A percentile compares a stretch with the other conserved stretches of the same genome.
Conservation (phyloP, 2,888 invertebrate genomes). For the Acanthosepion pharaonis region DNA sequence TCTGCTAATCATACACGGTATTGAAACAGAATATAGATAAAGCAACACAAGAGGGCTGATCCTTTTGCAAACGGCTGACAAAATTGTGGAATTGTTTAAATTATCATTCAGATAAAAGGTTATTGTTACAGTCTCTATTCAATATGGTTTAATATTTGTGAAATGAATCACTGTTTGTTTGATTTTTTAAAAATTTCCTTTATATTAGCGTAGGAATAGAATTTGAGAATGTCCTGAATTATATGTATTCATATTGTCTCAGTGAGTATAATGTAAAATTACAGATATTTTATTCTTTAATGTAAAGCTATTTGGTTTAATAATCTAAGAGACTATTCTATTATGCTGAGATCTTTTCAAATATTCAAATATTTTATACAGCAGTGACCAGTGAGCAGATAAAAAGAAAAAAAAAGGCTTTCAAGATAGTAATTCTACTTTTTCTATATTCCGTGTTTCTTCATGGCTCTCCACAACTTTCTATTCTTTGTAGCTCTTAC, state of each 20-base stretch:
- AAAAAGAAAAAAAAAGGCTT: no score
- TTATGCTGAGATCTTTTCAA: no score
- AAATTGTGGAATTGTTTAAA: not conserved
- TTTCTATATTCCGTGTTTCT: no score
- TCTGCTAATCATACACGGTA: not conserved
- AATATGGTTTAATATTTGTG: not conserved
- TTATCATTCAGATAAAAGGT: not conserved
- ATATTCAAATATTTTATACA: no score
- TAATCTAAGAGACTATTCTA: not conserved
- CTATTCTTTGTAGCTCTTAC: no score
- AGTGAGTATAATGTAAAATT: not conserved
- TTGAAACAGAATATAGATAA: conserved; percentile 1
- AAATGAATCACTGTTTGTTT: not conserved
- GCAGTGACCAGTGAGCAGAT: no score
- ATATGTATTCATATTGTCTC: not conserved
- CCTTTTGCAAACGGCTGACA: not conserved
- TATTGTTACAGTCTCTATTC: not conserved
- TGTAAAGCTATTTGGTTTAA: not conserved
- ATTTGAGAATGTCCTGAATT: not conserved
- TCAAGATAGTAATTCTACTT: no score
- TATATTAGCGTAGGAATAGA: not conserved
- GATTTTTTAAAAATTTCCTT: not conserved
- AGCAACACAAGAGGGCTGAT: not conserved
- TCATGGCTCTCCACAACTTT: no score
- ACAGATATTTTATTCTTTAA: not conserved